These are phyloP conservation scores for Pseudoips prasinana DNA, from an alignment of 2,888 invertebrate genomes.

Conservation along the genomic window DNA sequence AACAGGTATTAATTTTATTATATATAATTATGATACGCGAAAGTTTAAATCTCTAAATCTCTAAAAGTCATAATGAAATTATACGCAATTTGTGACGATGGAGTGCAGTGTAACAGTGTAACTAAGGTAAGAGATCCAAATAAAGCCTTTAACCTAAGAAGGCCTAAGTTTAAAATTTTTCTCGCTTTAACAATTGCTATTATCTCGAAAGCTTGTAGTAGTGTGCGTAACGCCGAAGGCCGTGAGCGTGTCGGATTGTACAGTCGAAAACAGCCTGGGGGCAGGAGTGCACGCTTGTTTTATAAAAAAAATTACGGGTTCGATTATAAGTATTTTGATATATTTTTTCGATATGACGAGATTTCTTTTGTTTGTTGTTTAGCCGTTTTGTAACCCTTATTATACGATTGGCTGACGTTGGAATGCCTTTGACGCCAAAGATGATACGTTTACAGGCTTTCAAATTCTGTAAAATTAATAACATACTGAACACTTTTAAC, in stretches of 20 bases:
- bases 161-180: neutral
- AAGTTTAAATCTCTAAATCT: no score
- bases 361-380: neutral
- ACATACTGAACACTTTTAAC: neutral
- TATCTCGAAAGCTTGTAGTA: neutral
- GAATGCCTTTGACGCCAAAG: neutral
- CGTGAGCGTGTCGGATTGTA: neutral
- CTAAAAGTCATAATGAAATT: no score
- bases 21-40: no score
- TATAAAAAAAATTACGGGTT: neutral
- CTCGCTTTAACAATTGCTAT: neutral
- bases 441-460: neutral
- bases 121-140: conserved; percentile 2
- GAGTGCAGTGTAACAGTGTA: no score
- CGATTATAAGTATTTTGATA: neutral
- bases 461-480: neutral
- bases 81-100: no score
- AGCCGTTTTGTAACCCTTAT: neutral
- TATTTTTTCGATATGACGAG: neutral
- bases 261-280: neutral
- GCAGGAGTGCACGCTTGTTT: neutral
- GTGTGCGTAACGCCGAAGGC: neutral
- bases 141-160: neutral
- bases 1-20: no score
- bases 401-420: neutral